Percentiles rank a stretch among this genome's conserved stretches.
phyloP scores from a whole-genome alignment of 2,797 vertebrate species.

The Artibeus lituratus region DNA sequence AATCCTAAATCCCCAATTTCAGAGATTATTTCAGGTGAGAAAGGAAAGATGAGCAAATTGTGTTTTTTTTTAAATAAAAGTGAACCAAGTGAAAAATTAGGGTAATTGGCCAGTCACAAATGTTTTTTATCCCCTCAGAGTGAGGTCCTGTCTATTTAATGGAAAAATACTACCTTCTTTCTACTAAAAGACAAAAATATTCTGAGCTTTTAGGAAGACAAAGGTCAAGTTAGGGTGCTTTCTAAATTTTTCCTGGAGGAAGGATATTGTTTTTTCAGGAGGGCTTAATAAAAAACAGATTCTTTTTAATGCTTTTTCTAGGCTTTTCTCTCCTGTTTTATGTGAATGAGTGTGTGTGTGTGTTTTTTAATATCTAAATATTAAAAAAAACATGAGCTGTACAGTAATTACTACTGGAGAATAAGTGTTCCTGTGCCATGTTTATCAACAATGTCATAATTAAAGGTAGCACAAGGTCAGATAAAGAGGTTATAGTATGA shows the following conservation, averaged over 20 bases:
- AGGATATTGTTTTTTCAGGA: neutral
- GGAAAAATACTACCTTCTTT: neutral
- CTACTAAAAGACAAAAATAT: neutral
- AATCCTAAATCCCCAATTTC: constrained; percentile 94
- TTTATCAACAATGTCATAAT: neutral
- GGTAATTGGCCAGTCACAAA: neutral
- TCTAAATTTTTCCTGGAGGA: neutral
- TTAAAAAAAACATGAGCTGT: neutral
- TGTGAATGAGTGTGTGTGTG: neutral
- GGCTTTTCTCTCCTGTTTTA: neutral
- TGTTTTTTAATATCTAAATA: neutral
- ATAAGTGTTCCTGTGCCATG: neutral
- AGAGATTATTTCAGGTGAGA: constrained; percentile 95
- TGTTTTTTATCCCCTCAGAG: neutral
- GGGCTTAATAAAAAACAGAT: neutral
- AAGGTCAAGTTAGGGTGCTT: neutral
- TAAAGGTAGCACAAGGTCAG: neutral
- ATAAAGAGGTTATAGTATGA: neutral
- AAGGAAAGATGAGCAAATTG: neutral
- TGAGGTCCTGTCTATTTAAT: neutral
- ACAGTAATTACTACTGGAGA: neutral
- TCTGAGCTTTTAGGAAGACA: constrained; percentile 1
- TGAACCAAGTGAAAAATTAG: neutral
- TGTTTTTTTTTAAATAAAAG: neutral
- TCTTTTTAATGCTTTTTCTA: neutral